A percentile compares a stretch with the other conserved stretches of the same genome.
phyloP scores from a whole-genome alignment of 1,140 invertebrate genomes.

The Bombus superbus region DNA sequence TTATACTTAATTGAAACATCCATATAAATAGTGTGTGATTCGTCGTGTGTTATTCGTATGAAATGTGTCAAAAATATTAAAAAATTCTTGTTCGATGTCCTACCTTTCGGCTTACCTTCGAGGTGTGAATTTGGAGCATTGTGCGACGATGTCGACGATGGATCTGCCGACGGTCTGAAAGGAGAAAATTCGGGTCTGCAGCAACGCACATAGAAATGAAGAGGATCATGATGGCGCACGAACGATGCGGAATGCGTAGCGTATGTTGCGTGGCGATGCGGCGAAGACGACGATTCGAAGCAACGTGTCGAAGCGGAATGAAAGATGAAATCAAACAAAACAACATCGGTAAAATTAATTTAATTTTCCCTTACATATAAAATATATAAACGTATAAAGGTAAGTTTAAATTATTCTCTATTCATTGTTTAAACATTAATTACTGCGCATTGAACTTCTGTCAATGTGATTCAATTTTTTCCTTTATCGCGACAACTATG shows the following conservation, averaged over 20 bases:
- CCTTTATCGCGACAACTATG: too few relatives aligned
- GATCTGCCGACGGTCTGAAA: conserved; percentile 88
- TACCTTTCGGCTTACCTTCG: conserved; percentile 83
- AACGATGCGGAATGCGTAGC: conserved; percentile 52
- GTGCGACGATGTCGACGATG: conserved; percentile 79
- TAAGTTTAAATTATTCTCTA: not conserved
- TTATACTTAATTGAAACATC: not conserved
- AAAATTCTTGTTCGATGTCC: conserved; percentile 17
- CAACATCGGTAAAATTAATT: conserved; percentile 71
- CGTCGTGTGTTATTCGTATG: too few relatives aligned
- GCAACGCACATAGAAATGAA: conserved; percentile 61
- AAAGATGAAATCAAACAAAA: conserved; percentile 74
- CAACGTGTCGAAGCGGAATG: conserved; percentile 71
- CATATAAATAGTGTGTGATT: not conserved
- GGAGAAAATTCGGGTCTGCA: conserved; percentile 90
- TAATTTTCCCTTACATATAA: not conserved
- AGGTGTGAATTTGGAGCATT: conserved; percentile 82
- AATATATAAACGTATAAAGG: not conserved
- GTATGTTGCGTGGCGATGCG: conserved; percentile 61
- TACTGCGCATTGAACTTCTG: too few relatives aligned
- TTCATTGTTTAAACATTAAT: not conserved
- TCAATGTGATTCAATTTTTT: too few relatives aligned
- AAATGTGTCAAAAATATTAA: conserved; percentile 27
- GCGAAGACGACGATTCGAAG: conserved; percentile 71
- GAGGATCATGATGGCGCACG: conserved; percentile 57